phyloP scores from a whole-genome alignment of 53 echinoderm and acorn worm species.

The Crossaster papposus region DNA sequence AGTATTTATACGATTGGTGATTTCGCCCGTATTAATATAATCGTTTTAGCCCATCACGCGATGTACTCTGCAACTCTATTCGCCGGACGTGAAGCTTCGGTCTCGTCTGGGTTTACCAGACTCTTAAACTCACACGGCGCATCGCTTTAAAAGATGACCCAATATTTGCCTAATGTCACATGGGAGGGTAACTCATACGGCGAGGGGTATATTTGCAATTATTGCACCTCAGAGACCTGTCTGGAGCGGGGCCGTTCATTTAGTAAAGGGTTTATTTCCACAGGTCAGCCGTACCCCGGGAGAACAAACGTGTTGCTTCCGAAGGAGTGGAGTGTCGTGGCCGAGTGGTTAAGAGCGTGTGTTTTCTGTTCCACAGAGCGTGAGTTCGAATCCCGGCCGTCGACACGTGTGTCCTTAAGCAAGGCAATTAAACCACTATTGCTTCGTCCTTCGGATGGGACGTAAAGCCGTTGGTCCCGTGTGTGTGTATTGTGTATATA shows the following conservation, averaged over 20 bases:
- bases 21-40: no score
- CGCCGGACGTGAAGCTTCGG: neutral
- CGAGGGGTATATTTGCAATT: neutral
- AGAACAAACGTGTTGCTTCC: neutral
- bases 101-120: neutral
- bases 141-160: neutral
- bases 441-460: no score
- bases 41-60: no score
- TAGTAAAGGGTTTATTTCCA: neutral
- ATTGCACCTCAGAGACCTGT: neutral
- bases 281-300: neutral
- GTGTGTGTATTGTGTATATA: no score
- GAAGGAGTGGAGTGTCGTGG: no score
- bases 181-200: slow-evolving; percentile 1
- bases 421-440: no score
- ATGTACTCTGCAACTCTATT: neutral
- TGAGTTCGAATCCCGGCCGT: no score
- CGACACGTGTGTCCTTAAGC: no score
- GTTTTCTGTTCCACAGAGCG: no score
- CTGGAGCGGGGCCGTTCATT: neutral
- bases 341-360: no score
- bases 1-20: no score
- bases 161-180: neutral
- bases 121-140: neutral
- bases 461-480: no score